These are phyloP conservation scores for Lacerta viridis DNA, from an alignment of 2,797 vertebrate species.

Conservation along the genomic window DNA sequence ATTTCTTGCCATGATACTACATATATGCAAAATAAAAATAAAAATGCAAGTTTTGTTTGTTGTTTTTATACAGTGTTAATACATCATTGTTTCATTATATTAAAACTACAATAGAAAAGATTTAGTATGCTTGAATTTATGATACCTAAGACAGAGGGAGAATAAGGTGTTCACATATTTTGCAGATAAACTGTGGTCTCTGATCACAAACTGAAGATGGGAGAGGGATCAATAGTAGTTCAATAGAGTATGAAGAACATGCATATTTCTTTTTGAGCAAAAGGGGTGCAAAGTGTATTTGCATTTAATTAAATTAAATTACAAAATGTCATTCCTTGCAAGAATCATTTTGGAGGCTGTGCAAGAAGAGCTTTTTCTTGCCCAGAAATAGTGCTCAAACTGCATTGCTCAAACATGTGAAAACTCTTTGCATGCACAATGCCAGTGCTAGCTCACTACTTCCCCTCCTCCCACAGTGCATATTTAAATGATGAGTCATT, in stretches of 20 bases:
- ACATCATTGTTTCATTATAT: neutral
- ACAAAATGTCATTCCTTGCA: neutral
- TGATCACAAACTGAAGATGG: constrained; percentile 22
- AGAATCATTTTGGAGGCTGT: neutral
- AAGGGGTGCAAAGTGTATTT: constrained; percentile 4
- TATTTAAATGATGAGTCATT: constrained; percentile 67
- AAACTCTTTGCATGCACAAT: constrained; percentile 54
- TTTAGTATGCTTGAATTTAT: neutral
- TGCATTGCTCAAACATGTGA: constrained; percentile 53
- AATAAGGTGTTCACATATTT: constrained; percentile 32
- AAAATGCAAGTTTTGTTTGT: neutral
- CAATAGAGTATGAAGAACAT: constrained; percentile 1
- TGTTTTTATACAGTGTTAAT: neutral
- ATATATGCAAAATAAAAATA: neutral
- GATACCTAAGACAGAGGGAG: neutral
- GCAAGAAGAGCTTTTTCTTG: constrained; percentile 28
- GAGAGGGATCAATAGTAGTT: constrained; percentile 34
- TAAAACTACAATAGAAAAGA: neutral
- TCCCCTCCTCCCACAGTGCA: constrained; percentile 40
- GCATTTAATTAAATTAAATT: constrained; percentile 19
- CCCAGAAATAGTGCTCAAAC: constrained; percentile 50
- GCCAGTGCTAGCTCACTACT: constrained; percentile 49
- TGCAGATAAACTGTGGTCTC: constrained; percentile 20
- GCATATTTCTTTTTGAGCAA: neutral
- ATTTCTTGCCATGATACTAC: neutral